Evolutionary conservation across 2,888 invertebrate species (phyloP).

Genomic region (Drosophila seclusa): DNA sequence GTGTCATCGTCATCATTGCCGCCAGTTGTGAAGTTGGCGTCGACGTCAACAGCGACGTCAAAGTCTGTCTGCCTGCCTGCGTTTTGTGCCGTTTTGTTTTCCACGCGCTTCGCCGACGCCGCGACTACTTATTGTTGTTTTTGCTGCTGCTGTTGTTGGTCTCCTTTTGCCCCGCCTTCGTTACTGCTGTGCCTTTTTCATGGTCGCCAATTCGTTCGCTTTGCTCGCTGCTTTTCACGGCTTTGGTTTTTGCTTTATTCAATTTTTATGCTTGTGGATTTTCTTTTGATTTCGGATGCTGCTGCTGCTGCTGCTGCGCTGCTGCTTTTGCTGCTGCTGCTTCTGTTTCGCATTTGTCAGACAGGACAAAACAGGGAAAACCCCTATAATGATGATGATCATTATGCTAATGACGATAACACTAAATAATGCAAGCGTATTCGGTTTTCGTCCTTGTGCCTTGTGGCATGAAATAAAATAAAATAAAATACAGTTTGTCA

Average conservation of each 20-base stretch:
- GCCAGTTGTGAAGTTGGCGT: conserved; percentile 38
- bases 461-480: neutral
- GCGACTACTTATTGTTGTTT: conserved; percentile 12
- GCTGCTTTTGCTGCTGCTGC: conserved; percentile 11
- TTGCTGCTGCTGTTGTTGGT: conserved; percentile 15
- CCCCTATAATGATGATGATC: conserved; percentile 54
- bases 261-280: conserved; percentile 73
- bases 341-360: conserved; percentile 57
- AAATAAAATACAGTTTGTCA: neutral
- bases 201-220: conserved; percentile 61
- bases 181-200: conserved; percentile 60
- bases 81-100: conserved; percentile 65
- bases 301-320: conserved; percentile 24
- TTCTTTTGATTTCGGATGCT: conserved; percentile 61
- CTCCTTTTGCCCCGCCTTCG: conserved; percentile 16
- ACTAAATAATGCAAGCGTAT: conserved; percentile 1
- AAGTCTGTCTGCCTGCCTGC: conserved; percentile 66
- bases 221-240: conserved; percentile 48
- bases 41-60: conserved; percentile 40
- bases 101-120: conserved; percentile 48
- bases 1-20: conserved; percentile 77
- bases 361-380: conserved; percentile 76
- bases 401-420: conserved; percentile 28
- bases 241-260: conserved; percentile 60
- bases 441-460: neutral